These are phyloP conservation scores for Oscheius sp. DNA, from an alignment of 1,140 invertebrate genomes.

Conservation along the genomic window DNA sequence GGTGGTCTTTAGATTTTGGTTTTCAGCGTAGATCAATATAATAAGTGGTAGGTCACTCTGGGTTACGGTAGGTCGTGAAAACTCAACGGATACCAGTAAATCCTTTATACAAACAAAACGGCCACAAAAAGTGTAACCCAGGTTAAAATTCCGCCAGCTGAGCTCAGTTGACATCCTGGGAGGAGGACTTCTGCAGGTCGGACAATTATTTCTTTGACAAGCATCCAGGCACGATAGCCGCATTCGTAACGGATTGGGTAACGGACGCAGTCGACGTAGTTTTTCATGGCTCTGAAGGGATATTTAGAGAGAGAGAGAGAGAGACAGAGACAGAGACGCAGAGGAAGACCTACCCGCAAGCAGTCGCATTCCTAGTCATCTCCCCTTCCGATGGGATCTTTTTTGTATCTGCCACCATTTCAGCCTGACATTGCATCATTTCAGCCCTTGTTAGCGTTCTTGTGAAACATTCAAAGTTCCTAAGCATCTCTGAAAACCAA, in stretches of 20 bases:
- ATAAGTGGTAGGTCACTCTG: no score
- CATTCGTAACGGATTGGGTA: conserved; percentile 47
- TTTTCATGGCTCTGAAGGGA: conserved; percentile 43
- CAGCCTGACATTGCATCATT: conserved; percentile 49
- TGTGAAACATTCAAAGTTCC: conserved; percentile 43
- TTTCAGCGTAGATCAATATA: no score
- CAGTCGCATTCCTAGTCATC: conserved; percentile 28
- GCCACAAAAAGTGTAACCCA: no score
- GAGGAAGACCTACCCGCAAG: conserved; percentile 36
- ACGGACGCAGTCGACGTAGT: conserved; percentile 45
- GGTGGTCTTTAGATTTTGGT: no score
- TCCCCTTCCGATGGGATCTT: conserved; percentile 34
- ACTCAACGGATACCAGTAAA: no score
- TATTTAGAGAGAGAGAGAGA: not conserved
- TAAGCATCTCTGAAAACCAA: conserved; percentile 36
- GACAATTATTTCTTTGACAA: conserved; percentile 45
- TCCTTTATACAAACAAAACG: no score
- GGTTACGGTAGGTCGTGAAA: no score
- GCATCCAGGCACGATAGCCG: conserved; percentile 43
- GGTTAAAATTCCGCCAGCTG: no score
- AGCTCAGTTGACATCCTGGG: conserved; percentile 38
- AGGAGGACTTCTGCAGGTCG: conserved; percentile 38
- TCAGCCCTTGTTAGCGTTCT: conserved; percentile 40
- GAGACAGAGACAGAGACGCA: not conserved
- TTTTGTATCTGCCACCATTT: conserved; percentile 39